These are phyloP conservation scores for Tetrapedia diversipes DNA, from an alignment of 2,888 invertebrate genomes.

Conservation along the genomic window DNA sequence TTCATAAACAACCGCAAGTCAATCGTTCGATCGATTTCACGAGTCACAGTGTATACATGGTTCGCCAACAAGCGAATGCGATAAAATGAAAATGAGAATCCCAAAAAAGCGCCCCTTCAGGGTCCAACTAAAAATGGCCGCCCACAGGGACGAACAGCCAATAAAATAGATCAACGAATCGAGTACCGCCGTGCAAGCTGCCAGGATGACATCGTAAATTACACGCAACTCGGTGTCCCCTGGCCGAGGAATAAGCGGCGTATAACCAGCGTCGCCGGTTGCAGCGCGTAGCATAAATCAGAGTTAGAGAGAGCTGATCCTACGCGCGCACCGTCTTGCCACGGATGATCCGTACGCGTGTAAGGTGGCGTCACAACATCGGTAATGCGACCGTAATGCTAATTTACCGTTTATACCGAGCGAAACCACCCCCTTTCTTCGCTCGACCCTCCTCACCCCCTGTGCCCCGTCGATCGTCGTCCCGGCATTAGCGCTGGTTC, in stretches of 20 bases:
- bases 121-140: neutral
- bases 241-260: conserved; percentile 49
- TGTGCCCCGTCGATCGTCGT: conserved; percentile 41
- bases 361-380: conserved; percentile 79
- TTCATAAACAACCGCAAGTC: too few species aligned
- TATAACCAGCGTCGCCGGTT: conserved; percentile 48
- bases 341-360: conserved; percentile 72
- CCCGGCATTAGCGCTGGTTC: conserved; percentile 58
- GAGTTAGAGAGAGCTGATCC: conserved; percentile 75
- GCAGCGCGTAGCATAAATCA: conserved; percentile 74
- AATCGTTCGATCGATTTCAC: too few species aligned
- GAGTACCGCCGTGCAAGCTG: conserved; percentile 1
- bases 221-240: conserved; percentile 52
- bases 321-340: conserved; percentile 44
- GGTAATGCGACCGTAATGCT: conserved; percentile 81
- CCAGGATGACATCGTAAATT: conserved; percentile 58
- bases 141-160: neutral
- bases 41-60: too few species aligned
- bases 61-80: too few species aligned
- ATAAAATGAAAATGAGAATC: too few species aligned
- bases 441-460: neutral
- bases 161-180: conserved; percentile 29
- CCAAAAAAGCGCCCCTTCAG: too few species aligned
- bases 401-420: conserved; percentile 78
- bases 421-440: conserved; percentile 35